Conservation (phyloP, 2,113 vertebrate genomes). For the Nestor notabilis region DNA sequence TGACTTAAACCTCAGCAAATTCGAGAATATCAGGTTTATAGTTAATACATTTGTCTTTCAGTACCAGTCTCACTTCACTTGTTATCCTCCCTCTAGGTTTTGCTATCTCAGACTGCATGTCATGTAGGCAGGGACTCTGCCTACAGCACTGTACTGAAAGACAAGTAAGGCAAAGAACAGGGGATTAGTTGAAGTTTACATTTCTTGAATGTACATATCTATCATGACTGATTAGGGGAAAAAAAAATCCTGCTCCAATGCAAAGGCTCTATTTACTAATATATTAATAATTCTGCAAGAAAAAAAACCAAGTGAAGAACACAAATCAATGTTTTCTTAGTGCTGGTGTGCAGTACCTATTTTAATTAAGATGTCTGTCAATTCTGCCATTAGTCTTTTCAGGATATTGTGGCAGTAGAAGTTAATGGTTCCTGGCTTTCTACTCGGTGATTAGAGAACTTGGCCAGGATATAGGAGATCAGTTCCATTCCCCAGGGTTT, state of each 20-base stretch:
- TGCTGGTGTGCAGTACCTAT: neutral
- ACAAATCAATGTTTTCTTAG: neutral
- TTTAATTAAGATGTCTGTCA: neutral
- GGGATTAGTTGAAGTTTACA: neutral
- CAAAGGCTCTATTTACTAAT: neutral
- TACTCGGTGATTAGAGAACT: neutral
- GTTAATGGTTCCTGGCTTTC: neutral
- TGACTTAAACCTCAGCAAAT: neutral
- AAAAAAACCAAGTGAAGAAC: neutral
- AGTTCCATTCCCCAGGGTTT: neutral
- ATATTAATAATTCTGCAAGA: neutral
- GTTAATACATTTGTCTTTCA: slow-evolving; percentile 13
- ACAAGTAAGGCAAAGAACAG: neutral
- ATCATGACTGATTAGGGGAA: neutral
- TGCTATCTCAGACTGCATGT: neutral
- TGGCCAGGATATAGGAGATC: neutral
- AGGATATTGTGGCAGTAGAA: neutral
- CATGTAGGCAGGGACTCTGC: neutral
- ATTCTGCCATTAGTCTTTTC: neutral
- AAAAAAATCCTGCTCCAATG: neutral
- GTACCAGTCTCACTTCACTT: neutral
- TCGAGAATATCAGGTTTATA: neutral
- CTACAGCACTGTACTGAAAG: neutral
- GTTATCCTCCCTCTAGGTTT: neutral
- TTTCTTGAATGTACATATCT: neutral